Evolutionary conservation across 2,797 vertebrate species (phyloP), one percentile per base, ranked within the genome.

Genomic region (Cygnus olor): DNA sequence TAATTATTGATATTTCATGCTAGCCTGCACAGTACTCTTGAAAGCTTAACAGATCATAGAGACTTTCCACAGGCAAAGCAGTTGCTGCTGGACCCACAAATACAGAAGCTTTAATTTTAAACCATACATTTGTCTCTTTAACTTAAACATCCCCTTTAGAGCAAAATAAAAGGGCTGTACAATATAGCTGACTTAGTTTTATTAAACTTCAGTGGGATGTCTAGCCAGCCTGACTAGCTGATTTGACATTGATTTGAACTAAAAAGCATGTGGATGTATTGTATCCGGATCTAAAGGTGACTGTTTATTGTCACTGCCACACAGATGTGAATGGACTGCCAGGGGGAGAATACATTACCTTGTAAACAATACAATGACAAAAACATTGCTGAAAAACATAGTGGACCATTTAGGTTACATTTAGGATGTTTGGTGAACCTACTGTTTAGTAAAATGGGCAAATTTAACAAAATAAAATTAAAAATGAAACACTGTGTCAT

Each of bases 191-290:
- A 42, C 40, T 47, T 89, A 74, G 36, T 77, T 95, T 68, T 73
- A 90, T 91, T 90, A 72, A 61, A 80, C 49, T 90, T 86, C 9
- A 20, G 34, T 51, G 20, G 6, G 51, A 42, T 61, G 47, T 36
- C 49, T 57, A 34, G 18, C 53, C 44, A 78, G 34, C 72, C 76
- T 85, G 38, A n/a, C 40, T 64, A 32, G 14, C 85, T 57, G 19
- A 84, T 30, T 34, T 80, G 68, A 72, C 54, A 86, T 2, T 84
- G 56, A 70, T 79, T 80, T 79, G 42, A 84, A 91, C 27, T 87
- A 78, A 91, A 89, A 91, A 21, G 8, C 20, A 79, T 21, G 32
- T 42, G 89, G 38, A 85, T 93, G 90, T 86, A 61, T 88, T 90
- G 61, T 25, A 94, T 51, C 56, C 30, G 32, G 56, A 72, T 65